Percentiles rank a stretch among this genome's conserved stretches.
Conservation (phyloP, 2,888 invertebrate genomes). For the Trachelus stipa region DNA sequence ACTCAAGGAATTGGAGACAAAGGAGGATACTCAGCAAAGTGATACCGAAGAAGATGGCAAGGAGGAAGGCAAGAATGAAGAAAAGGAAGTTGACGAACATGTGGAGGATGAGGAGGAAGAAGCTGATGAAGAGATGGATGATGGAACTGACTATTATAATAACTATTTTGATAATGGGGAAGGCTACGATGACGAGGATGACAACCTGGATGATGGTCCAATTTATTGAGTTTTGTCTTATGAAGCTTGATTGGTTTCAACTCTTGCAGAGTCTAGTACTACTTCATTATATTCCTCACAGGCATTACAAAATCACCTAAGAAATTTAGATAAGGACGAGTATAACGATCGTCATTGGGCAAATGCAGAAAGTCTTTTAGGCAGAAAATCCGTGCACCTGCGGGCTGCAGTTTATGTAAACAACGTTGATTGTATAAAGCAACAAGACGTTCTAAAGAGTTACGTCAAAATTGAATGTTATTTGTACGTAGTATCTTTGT, state of each 20-base stretch:
- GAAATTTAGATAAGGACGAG: background rate
- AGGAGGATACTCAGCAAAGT: conserved; percentile 67
- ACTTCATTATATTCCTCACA: background rate
- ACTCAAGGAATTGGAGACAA: conserved; percentile 77
- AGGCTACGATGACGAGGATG: conserved; percentile 87
- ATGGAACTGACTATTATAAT: conserved; percentile 88
- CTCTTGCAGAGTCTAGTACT: too few relatives aligned
- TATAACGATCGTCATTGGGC: too few relatives aligned
- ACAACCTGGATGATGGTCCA: conserved; percentile 86
- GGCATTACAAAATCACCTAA: background rate
- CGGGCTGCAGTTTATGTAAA: background rate
- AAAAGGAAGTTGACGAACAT: conserved; percentile 71
- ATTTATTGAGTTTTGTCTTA: conserved; percentile 70
- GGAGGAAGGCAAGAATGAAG: conserved; percentile 68
- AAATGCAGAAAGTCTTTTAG: background rate
- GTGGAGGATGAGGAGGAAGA: conserved; percentile 76
- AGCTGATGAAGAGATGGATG: conserved; percentile 86
- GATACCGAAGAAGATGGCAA: conserved; percentile 67
- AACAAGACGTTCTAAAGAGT: background rate
- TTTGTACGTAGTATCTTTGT: too few relatives aligned
- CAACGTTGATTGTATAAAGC: background rate
- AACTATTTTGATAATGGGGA: conserved; percentile 92
- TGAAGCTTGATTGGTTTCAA: background rate
- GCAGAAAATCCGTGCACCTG: background rate
- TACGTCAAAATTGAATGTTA: background rate